Base-by-base conservation (phyloP, 2,113 vertebrate genomes). In the Charadrius vociferus region DNA sequence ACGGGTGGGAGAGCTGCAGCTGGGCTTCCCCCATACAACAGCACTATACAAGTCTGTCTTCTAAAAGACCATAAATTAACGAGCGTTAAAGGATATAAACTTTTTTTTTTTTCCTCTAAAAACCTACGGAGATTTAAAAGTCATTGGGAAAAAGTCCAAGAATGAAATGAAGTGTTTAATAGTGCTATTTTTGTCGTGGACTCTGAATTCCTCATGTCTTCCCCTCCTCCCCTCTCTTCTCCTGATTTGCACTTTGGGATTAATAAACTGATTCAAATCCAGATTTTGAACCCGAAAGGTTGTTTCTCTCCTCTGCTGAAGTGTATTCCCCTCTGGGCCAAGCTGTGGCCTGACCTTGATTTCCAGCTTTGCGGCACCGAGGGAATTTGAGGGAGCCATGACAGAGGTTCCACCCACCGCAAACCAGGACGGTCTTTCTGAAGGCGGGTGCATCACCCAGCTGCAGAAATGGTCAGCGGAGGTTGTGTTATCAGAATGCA, bases 151-250 rank as follows among this genome's bases (percentile, higher is more conserved):
- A 81, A 65, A 30, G 27, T 43, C 74, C 58, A 86, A 39, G 80
- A 70, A 52, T 91, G 27, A 90, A 67, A 93, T 10, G 19, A 88
- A 80, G 50, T 90, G 88, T 96, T 96, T 95, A 93, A 94, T 45
- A 80, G 62, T 27, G 59, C 72, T 96, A 53, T 88, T 90, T 95
- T 78, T 78, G 34, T 81, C 81, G 66, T 58, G 55, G n/a, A 20
- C 37, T 88, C 71, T 27, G 80, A 94, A 37, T 87, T 85, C 53
- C 53, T 97, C 71, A 47, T 9, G 1, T 56, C 81, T 95, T 93
- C 23, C n/a, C 50, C 37, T 86, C 71, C 32, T 92, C n/a, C 22
- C 15, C 7, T 75, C 29, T 56, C 22, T 41, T 79, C 55, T 89
- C 55, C 65, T 83, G 78, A 78, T 92, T 92, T 87, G 59, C 23